Evolutionary conservation across 2,113 vertebrate species (phyloP), one percentile per base, ranked within the genome.

Genomic region (Odontophorus gujanensis): DNA sequence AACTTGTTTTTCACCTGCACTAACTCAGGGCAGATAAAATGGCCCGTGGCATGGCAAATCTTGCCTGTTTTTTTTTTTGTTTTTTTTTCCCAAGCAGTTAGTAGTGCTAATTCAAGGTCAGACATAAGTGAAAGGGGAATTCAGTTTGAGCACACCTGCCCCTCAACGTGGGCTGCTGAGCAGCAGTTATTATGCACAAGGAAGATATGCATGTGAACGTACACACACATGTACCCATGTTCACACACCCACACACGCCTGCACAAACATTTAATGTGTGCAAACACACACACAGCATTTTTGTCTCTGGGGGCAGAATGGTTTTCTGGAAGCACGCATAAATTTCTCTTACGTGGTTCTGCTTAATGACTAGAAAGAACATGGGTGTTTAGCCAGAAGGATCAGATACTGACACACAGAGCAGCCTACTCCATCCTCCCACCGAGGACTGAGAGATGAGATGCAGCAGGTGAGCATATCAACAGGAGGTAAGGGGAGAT

Each of bases 231-330:
- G 74, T 87, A 42, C 78, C 45, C 1, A 0, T 85, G 86, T 96
- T 96, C 89, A 81, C 94, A 91, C 51, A 3, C 92, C 94, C 92
- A 82, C 74, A 0, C 84, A 76, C 0, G 63, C 92, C 89, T 77
- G 62, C 89, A 77, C 81, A 77, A 83, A 43, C 65, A 92, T 83
- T 85, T 90, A 57, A 82, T 93, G 86, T 87, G 81, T 94, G 89
- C 78, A 89, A 8, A 73, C 66, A 77, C 86, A 77, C 76, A 65
- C 1, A 0, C 62, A 92, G 57, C 88, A 75, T 78, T 93, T 91
- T 84, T 93, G 57, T 84, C 69, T 93, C 77, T 67, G 65, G 34
- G 80, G 80, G 83, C 73, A 93, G 83, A 72, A 67, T 7, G 15
- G 65, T 91, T 93, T 95, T 90, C 73, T 81, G 76, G 85, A 80